Conservation (phyloP, 2,797 vertebrate genomes). For the Euthynnus affinis region DNA sequence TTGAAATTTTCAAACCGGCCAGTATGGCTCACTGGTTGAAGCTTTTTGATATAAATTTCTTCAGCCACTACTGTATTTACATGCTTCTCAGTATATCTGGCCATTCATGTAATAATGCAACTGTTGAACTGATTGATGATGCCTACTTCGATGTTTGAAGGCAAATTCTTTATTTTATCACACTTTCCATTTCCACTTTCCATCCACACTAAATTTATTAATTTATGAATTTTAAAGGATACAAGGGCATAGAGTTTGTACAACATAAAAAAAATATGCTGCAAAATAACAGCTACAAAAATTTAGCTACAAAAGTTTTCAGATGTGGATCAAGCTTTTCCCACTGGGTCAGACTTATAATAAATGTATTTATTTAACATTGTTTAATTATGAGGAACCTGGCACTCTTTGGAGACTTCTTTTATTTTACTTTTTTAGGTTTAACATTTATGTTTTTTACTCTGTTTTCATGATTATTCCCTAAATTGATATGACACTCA, state of each 20-base stretch:
- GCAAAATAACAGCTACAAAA: background rate
- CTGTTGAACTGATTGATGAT: constrained; percentile 24
- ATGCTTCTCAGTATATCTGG: background rate
- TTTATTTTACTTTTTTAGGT: background rate
- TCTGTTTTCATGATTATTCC: background rate
- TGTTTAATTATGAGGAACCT: background rate
- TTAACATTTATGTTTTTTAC: too few relatives aligned
- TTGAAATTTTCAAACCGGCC: constrained; percentile 56
- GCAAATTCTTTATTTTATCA: constrained; percentile 3
- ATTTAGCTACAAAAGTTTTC: too few relatives aligned
- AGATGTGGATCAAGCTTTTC: background rate
- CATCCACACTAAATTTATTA: background rate
- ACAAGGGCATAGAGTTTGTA: background rate
- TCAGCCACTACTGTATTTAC: background rate
- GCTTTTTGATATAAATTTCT: constrained; percentile 31
- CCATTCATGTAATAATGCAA: constrained; percentile 22
- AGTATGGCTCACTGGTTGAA: constrained; percentile 33
- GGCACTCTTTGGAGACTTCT: background rate
- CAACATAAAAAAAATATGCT: background rate
- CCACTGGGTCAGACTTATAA: background rate
- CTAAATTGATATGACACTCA: too few relatives aligned
- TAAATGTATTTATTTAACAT: background rate
- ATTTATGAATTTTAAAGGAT: background rate
- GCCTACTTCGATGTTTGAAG: background rate
- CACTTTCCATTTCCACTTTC: background rate